Conservation (phyloP, 2,888 invertebrate species). For the Melikaiella ostensackeni region DNA sequence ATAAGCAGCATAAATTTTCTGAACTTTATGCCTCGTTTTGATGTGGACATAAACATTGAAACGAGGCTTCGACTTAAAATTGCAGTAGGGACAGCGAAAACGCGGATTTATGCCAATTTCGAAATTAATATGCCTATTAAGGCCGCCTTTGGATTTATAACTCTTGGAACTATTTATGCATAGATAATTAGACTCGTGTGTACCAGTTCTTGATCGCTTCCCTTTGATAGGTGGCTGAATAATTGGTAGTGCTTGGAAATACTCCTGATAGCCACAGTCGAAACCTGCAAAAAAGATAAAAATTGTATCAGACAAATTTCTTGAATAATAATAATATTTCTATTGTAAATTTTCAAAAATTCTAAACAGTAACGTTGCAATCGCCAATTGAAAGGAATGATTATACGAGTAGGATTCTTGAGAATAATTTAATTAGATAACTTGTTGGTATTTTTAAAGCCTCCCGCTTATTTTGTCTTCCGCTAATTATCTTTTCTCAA, state of each 20-base stretch:
- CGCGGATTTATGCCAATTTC: constrained; percentile 73
- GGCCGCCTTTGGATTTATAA: constrained; percentile 81
- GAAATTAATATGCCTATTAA: constrained; percentile 78
- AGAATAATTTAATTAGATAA: too few species aligned
- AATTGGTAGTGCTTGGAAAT: constrained; percentile 22
- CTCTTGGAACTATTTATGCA: constrained; percentile 78
- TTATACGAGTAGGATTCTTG: too few species aligned
- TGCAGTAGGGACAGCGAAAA: constrained; percentile 78
- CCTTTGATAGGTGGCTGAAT: not conserved
- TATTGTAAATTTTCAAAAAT: too few species aligned
- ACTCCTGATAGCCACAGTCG: too few species aligned
- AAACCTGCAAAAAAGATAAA: too few species aligned
- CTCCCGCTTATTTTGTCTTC: too few species aligned
- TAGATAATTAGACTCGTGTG: constrained; percentile 47
- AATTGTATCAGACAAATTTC: too few species aligned
- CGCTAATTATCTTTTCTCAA: too few species aligned
- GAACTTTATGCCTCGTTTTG: constrained; percentile 62
- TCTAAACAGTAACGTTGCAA: too few species aligned
- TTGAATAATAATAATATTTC: too few species aligned
- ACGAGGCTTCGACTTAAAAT: constrained; percentile 79
- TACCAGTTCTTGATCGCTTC: not conserved
- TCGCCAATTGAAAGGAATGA: too few species aligned
- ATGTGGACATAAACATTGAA: constrained; percentile 80
- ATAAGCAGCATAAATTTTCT: constrained; percentile 42
- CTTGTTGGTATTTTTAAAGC: too few species aligned